Base-by-base conservation (phyloP, 2,113 vertebrate species). In the Anoura caudifer region DNA sequence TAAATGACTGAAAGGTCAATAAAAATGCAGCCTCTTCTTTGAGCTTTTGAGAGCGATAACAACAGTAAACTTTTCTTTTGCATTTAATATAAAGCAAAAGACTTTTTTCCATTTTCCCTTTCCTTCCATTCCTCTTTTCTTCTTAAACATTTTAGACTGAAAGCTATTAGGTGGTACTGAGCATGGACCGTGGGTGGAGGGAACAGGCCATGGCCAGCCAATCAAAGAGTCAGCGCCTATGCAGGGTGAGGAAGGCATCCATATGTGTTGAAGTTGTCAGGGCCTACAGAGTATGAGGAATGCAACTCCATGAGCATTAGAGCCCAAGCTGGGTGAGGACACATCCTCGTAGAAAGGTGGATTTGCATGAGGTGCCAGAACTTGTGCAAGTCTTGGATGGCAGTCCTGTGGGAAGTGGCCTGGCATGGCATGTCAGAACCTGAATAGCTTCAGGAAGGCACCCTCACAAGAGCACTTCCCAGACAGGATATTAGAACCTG, bases 1-100 rank as follows among this genome's bases (percentile, higher is more conserved):
- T 84, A 91, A 69, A 86, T 77, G 3, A 89, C 17, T 61, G 61
- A 73, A 86, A 82, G 7, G 2, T 83, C 90, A 83, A 72, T 17
- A 65, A 38, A 19, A 93, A 72, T 3, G 4, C 12, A 72, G 2
- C 3, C 15, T 56, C 11, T 80, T 87, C 28, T 61, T 56, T 56
- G 13, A 72, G 13, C 2, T 61, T 63, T 87, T 90, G 19, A 20
- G 41, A 52, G 4, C 33, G 19, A 89, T 79, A 43, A 43, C 8
- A 63, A 36, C 10, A 54, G 16, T 4, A 81, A 52, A 63, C 1
- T 41, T 93, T 50, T 86, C 33, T 36, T 50, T 79, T 19, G 1
- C 31, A 41, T 63, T 67, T 16, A 75, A 81, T 77, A 77, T 59
- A 87, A 80, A 84, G 31, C 3, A 43, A 79, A 56, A 41, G 4